These are phyloP conservation scores for Drosophila eugracilis DNA, from an alignment of 1,140 invertebrate species.

Conservation along the genomic window DNA sequence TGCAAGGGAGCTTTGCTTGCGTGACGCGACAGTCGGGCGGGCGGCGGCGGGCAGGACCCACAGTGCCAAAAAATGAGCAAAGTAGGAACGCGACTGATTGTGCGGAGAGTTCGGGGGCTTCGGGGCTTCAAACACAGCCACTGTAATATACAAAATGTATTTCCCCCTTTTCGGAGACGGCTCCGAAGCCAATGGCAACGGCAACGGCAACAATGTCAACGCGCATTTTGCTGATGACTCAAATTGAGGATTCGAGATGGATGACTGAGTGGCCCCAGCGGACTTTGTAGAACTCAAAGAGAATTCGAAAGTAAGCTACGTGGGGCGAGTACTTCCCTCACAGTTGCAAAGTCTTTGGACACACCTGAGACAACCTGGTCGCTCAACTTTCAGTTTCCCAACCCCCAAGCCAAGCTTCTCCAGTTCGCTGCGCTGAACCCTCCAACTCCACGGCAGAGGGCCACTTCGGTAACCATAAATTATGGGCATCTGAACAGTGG, in stretches of 20 bases:
- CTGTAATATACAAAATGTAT: conserved; percentile 70
- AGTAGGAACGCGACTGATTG: conserved; percentile 45
- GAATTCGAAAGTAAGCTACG: conserved; percentile 5
- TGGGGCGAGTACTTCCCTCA: conserved; percentile 15
- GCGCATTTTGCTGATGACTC: conserved; percentile 68
- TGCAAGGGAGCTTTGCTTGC: conserved; percentile 78
- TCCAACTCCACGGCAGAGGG: conserved; percentile 25
- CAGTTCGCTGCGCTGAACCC: conserved; percentile 28
- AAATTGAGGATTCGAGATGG: conserved; percentile 57
- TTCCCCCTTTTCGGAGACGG: conserved; percentile 38
- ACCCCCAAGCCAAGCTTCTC: conserved; percentile 21
- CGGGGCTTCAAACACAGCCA: conserved; percentile 5
- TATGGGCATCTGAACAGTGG: conserved; percentile 35
- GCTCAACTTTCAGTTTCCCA: conserved; percentile 14
- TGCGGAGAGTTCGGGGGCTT: conserved; percentile 44
- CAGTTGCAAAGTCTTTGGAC: neutral
- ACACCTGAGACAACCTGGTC: conserved; percentile 24
- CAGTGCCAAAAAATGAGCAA: conserved; percentile 50
- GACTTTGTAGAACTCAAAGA: conserved; percentile 5
- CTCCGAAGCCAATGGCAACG: conserved; percentile 54
- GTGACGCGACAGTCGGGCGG: conserved; percentile 61
- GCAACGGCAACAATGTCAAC: conserved; percentile 29
- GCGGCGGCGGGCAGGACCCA: conserved; percentile 11
- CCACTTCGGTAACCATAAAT: conserved; percentile 55
- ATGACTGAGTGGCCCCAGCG: conserved; percentile 45